phyloP scores from a whole-genome alignment of 2,113 vertebrate species.

The Rhinoderma darwinii region DNA sequence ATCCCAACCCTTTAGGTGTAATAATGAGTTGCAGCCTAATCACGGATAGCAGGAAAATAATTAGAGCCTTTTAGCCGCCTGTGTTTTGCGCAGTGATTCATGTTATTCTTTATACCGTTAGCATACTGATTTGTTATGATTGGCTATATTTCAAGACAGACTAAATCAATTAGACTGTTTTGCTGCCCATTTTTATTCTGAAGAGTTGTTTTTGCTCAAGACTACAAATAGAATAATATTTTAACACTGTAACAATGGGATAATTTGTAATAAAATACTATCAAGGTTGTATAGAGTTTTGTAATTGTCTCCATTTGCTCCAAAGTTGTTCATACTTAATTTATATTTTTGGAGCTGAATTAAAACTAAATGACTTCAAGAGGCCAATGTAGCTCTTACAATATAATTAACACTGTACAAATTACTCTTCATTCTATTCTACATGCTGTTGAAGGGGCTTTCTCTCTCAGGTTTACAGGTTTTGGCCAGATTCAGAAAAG shows the following conservation, averaged over 20 bases:
- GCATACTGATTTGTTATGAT: constrained; percentile 47
- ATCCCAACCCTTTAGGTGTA: constrained; percentile 27
- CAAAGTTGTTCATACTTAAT: background rate
- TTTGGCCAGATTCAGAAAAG: background rate
- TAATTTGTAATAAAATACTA: constrained; percentile 17
- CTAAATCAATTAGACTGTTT: constrained; percentile 1
- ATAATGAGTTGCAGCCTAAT: constrained; percentile 32
- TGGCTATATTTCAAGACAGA: constrained; percentile 39
- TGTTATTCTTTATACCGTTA: constrained; percentile 27
- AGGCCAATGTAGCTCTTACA: background rate
- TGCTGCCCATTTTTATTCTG: background rate
- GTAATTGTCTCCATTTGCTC: background rate
- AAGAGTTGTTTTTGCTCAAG: background rate
- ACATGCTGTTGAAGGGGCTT: background rate
- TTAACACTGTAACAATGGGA: background rate
- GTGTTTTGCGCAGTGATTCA: constrained; percentile 42
- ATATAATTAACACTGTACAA: background rate
- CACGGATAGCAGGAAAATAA: constrained; percentile 33
- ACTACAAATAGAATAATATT: constrained; percentile 12
- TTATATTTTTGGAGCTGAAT: constrained; percentile 1
- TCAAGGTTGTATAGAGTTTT: background rate
- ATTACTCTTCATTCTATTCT: background rate
- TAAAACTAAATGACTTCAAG: background rate
- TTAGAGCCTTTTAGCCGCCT: constrained; percentile 55
- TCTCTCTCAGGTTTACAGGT: background rate